Evolutionary conservation across 2,888 invertebrate species (phyloP).

Genomic region (Andrena praecox): DNA sequence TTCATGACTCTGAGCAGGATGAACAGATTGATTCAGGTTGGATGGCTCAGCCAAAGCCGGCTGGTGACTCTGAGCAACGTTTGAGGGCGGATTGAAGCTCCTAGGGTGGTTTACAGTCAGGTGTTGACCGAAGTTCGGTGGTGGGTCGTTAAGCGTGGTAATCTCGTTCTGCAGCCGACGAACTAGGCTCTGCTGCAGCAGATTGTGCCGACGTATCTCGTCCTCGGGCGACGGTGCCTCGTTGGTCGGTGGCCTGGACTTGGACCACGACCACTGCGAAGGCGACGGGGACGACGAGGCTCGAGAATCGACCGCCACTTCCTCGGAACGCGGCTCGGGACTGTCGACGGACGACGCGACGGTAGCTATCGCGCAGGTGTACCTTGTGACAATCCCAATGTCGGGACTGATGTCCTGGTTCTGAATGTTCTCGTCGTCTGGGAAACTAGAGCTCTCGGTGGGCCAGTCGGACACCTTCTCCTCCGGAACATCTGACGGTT

Average conservation of each 20-base stretch:
- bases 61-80: slow-evolving; percentile 5
- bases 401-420: slow-evolving; percentile 82
- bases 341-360: slow-evolving; percentile 73
- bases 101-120: slow-evolving; percentile 1
- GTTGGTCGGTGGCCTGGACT: slow-evolving; percentile 38
- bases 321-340: slow-evolving; percentile 53
- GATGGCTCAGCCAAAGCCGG: too few species aligned
- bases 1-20: background rate
- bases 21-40: slow-evolving; percentile 10
- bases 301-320: slow-evolving; percentile 33
- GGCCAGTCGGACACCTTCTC: slow-evolving; percentile 15
- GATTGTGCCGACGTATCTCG: slow-evolving; percentile 81
- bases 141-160: slow-evolving; percentile 48
- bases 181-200: slow-evolving; percentile 79
- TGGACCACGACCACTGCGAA: slow-evolving; percentile 52
- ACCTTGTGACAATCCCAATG: slow-evolving; percentile 80
- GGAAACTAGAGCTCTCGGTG: slow-evolving; percentile 44
- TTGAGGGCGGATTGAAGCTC: slow-evolving; percentile 1
- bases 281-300: slow-evolving; percentile 52
- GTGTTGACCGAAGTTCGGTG: background rate
- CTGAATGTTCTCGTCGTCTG: slow-evolving; percentile 77
- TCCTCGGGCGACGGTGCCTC: slow-evolving; percentile 61
- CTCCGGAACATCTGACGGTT: background rate
- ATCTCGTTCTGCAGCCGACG: slow-evolving; percentile 67
- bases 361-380: slow-evolving; percentile 81